phyloP scores from a whole-genome alignment of 2,113 vertebrate genomes.

The Takifugu flavidus region DNA sequence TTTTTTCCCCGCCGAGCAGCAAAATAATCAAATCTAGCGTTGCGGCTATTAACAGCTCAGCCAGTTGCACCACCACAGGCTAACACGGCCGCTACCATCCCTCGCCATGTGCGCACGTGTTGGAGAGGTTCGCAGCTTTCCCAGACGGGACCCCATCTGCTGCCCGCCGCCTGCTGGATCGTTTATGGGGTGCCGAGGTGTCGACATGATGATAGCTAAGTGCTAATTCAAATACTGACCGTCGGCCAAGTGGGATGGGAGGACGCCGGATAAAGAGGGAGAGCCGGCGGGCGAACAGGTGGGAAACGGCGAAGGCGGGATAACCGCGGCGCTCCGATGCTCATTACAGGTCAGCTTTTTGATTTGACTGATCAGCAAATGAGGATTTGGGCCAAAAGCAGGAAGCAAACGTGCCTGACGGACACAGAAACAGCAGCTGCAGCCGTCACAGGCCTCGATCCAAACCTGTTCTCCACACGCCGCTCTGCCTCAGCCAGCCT shows the following conservation, averaged over 20 bases:
- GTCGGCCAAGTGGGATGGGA: conserved; percentile 1
- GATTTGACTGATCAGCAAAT: not conserved
- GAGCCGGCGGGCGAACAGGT: conserved; percentile 3
- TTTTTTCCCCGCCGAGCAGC: not conserved
- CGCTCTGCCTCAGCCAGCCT: not conserved
- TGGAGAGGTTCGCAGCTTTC: conserved; percentile 35
- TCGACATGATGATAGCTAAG: conserved; percentile 33
- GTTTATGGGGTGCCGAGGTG: conserved; percentile 31
- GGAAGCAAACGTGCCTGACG: not conserved
- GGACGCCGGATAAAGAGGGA: not conserved
- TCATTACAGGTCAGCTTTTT: not conserved
- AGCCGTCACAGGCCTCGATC: not conserved
- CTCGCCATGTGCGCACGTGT: not conserved
- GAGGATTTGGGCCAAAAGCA: not conserved
- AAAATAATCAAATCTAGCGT: too few species aligned
- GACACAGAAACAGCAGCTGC: too few species aligned
- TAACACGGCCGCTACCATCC: too few species aligned
- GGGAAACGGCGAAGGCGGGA: not conserved
- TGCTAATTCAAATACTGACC: conserved; percentile 27
- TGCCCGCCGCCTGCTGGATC: conserved; percentile 25
- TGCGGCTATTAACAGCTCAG: too few species aligned
- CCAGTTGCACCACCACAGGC: too few species aligned
- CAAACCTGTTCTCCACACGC: not conserved
- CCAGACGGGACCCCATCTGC: conserved; percentile 38
- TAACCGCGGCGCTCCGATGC: not conserved